Percentiles rank a stretch among this genome's conserved stretches.
These are phyloP conservation scores for Tympanoctomys barrerae DNA, from an alignment of 2,797 vertebrate genomes.

Conservation along the genomic window DNA sequence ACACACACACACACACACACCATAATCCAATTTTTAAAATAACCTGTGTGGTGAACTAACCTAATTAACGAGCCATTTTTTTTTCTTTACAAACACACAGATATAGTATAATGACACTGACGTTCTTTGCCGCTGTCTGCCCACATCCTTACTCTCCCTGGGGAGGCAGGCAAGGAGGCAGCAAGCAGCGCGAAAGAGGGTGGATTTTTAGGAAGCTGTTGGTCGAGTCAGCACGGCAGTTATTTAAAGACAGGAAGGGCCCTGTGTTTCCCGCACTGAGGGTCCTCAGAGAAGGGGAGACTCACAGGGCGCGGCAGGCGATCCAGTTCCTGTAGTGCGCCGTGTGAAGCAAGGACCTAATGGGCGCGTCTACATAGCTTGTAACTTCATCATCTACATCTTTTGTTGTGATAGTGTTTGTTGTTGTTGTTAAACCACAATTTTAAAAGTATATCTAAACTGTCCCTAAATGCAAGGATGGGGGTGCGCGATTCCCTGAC, in stretches of 20 bases:
- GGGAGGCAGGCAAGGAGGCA: not conserved
- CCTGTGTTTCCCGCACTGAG: not conserved
- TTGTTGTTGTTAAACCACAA: constrained; percentile 21
- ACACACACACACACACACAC: not conserved
- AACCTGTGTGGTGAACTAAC: not conserved
- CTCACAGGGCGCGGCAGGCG: not conserved
- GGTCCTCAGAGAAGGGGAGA: not conserved
- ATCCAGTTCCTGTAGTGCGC: not conserved
- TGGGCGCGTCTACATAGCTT: not conserved
- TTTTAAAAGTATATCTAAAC: constrained; percentile 22
- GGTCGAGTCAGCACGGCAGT: not conserved
- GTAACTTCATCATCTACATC: not conserved
- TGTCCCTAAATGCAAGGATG: not conserved
- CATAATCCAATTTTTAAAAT: not conserved
- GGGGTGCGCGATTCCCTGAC: not conserved
- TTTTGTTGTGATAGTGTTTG: not conserved
- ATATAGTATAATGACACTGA: not conserved
- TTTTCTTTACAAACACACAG: not conserved
- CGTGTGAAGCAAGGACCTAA: not conserved
- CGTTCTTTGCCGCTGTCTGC: not conserved
- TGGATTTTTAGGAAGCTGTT: not conserved
- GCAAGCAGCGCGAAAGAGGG: not conserved
- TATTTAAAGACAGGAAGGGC: not conserved
- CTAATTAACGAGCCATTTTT: not conserved
- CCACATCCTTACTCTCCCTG: not conserved